Evolutionary conservation across 2,797 vertebrate genomes (phyloP).

Genomic region (Syndactyla subalaris): DNA sequence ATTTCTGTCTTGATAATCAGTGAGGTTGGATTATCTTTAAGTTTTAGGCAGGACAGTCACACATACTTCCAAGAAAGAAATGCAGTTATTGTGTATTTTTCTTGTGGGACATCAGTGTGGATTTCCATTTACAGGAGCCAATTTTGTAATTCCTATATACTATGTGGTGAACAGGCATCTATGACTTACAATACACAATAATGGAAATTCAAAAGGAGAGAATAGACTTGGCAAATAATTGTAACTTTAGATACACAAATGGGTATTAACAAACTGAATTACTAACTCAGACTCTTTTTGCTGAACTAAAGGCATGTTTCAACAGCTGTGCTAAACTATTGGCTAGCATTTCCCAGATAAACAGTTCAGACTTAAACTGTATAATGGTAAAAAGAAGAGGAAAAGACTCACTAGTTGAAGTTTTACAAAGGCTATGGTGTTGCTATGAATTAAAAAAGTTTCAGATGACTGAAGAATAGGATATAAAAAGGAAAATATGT

Average conservation of each 20-base stretch:
- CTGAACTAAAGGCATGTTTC: slow-evolving; percentile 41
- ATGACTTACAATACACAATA: slow-evolving; percentile 23
- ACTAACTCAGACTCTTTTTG: background rate
- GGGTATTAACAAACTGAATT: slow-evolving; percentile 1
- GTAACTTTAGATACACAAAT: slow-evolving; percentile 36
- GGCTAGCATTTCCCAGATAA: background rate
- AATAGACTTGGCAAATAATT: slow-evolving; percentile 24
- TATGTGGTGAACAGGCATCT: background rate
- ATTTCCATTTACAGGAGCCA: slow-evolving; percentile 20
- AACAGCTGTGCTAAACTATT: slow-evolving; percentile 45
- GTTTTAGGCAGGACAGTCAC: background rate
- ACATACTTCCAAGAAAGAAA: slow-evolving; percentile 15
- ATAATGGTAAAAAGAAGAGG: background rate
- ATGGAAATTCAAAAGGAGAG: slow-evolving; percentile 28
- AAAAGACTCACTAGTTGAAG: background rate
- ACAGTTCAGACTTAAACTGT: slow-evolving; percentile 43
- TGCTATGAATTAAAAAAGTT: background rate
- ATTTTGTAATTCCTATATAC: slow-evolving; percentile 5
- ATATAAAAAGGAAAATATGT: background rate
- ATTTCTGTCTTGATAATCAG: background rate
- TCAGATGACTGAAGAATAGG: background rate
- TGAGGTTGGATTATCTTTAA: background rate
- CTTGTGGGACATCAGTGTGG: slow-evolving; percentile 10
- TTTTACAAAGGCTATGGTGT: background rate
- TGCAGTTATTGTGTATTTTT: background rate